Conservation (phyloP, 2,113 vertebrate species). For the Eleginops maclovinus region DNA sequence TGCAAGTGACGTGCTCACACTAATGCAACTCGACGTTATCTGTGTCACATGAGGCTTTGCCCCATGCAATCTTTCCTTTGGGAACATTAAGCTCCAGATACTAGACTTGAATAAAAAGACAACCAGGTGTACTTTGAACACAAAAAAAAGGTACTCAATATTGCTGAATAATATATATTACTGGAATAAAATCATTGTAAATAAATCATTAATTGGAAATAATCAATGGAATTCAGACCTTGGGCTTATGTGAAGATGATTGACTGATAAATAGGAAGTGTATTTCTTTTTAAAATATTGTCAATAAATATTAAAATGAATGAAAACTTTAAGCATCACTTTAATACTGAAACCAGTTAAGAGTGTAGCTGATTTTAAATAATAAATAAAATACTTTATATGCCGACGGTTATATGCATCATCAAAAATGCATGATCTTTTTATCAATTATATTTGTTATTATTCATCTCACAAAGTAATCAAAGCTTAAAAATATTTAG, state of each 20-base stretch:
- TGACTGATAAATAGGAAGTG: too few relatives aligned
- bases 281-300: too few relatives aligned
- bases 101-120: too few relatives aligned
- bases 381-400: background rate
- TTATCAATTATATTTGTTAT: background rate
- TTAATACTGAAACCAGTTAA: background rate
- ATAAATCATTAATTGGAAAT: too few relatives aligned
- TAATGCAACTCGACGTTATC: conserved; percentile 53
- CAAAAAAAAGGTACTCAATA: too few relatives aligned
- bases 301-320: background rate
- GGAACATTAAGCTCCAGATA: too few relatives aligned
- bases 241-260: too few relatives aligned
- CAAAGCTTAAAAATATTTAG: background rate
- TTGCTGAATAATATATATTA: background rate
- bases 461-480: background rate
- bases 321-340: background rate
- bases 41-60: too few relatives aligned
- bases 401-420: background rate
- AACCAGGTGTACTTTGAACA: too few relatives aligned
- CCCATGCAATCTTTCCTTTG: too few relatives aligned
- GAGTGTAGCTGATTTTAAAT: background rate
- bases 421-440: background rate
- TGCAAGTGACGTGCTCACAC: conserved; percentile 34
- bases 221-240: too few relatives aligned
- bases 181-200: background rate